phyloP scores from a whole-genome alignment of 2,888 invertebrate species.

The Agapostemon virescens region DNA sequence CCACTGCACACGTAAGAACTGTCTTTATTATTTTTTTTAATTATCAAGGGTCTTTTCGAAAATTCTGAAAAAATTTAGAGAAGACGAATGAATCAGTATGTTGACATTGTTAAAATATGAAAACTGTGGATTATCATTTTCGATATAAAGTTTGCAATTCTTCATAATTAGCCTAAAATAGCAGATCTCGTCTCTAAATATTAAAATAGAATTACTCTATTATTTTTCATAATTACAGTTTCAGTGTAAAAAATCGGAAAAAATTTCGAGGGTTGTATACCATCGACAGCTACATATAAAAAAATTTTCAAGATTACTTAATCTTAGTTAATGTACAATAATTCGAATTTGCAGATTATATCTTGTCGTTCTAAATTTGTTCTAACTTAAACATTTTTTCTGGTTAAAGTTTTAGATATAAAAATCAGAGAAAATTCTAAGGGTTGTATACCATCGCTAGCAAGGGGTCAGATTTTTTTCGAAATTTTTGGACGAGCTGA shows the following conservation, averaged over 20 bases:
- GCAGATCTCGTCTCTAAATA: background rate
- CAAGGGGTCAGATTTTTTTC: background rate
- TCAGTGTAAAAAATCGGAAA: background rate
- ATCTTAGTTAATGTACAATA: no score
- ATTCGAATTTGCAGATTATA: no score
- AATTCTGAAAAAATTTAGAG: background rate
- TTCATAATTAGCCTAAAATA: no score
- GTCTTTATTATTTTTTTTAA: background rate
- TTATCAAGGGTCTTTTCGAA: background rate
- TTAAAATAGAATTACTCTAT: background rate
- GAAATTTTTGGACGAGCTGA: background rate
- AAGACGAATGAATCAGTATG: background rate
- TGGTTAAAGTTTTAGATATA: no score
- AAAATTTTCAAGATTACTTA: no score
- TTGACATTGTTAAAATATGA: background rate
- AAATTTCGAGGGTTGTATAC: background rate
- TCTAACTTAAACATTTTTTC: no score
- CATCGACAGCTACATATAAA: no score
- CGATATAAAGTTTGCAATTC: no score
- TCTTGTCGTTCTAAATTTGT: no score
- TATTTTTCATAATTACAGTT: background rate
- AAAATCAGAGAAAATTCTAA: background rate
- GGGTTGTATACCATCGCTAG: background rate
- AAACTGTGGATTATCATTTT: background rate
- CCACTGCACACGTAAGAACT: no score